phyloP scores from a whole-genome alignment of 2,113 vertebrate genomes.

The Monopterus albus region DNA sequence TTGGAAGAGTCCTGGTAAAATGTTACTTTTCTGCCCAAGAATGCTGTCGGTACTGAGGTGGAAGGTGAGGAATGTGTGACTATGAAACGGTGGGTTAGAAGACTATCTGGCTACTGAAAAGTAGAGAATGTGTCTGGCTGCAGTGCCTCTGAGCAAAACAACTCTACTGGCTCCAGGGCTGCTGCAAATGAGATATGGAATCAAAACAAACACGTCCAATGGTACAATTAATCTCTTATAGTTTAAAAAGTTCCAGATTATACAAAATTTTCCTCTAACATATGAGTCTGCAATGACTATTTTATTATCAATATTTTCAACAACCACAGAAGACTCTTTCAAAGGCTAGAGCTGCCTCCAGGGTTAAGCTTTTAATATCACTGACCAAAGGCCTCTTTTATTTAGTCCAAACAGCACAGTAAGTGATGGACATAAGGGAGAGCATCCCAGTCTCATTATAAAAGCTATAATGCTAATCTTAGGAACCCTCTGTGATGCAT shows the following conservation, averaged over 20 bases:
- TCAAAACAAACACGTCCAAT: not conserved
- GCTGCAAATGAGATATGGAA: not conserved
- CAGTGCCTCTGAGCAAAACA: not conserved
- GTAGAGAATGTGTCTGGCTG: not conserved
- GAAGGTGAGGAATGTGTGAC: not conserved
- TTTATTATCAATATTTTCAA: constrained; percentile 57
- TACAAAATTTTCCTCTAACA: constrained; percentile 19
- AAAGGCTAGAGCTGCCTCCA: constrained; percentile 45
- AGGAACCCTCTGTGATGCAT: not conserved
- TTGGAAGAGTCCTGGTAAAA: not conserved
- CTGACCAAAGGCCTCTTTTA: constrained; percentile 64
- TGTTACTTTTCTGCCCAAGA: not conserved
- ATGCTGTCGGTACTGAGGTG: not conserved
- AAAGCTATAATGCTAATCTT: constrained; percentile 25
- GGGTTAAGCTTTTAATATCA: constrained; percentile 67
- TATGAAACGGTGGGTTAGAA: not conserved
- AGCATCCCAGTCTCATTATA: constrained; percentile 42
- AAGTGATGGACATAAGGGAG: constrained; percentile 40
- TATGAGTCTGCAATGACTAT: constrained; percentile 9
- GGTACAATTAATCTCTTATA: not conserved
- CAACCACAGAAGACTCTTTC: constrained; percentile 48
- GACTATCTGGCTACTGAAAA: not conserved
- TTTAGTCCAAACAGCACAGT: constrained; percentile 53
- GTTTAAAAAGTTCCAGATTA: not conserved
- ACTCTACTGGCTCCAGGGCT: not conserved